Conservation (phyloP, 2,113 vertebrate genomes). For the Cepphus grylle region DNA sequence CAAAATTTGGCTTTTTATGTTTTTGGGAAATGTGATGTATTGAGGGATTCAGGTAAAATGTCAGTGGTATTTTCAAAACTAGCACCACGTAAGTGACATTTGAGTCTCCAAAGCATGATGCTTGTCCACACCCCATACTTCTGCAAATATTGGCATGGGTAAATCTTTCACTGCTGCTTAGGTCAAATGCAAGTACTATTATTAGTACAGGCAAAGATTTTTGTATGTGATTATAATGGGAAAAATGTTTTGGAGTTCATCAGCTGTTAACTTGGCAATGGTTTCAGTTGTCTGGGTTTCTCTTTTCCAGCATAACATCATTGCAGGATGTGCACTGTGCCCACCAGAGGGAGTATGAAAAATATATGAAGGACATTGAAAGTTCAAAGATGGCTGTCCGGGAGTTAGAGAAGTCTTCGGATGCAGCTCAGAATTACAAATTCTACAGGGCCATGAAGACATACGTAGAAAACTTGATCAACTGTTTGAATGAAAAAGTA, state of each 20-base stretch:
- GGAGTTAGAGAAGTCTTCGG: conserved; percentile 76
- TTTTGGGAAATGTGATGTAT: background rate
- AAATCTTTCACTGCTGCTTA: background rate
- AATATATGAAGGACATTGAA: conserved; percentile 77
- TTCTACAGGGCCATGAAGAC: conserved; percentile 87
- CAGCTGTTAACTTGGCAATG: background rate
- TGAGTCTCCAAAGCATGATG: background rate
- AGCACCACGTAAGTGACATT: background rate
- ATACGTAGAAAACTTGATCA: conserved; percentile 85
- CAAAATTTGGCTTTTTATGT: background rate
- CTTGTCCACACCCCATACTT: background rate
- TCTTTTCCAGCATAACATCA: conserved; percentile 73
- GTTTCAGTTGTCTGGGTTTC: background rate
- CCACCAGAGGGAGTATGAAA: conserved; percentile 84
- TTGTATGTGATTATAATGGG: background rate
- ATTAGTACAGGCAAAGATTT: background rate
- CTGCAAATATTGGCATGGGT: background rate
- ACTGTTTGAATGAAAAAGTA: conserved; percentile 93
- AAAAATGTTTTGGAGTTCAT: background rate
- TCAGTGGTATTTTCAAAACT: background rate
- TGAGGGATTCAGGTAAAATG: background rate
- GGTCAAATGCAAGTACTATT: background rate
- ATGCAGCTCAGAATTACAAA: conserved; percentile 75
- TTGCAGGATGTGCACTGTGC: conserved; percentile 84
- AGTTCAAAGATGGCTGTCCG: conserved; percentile 75